Conservation (phyloP, 1,140 invertebrate species). For the Mizuhopecten yessoensis region DNA sequence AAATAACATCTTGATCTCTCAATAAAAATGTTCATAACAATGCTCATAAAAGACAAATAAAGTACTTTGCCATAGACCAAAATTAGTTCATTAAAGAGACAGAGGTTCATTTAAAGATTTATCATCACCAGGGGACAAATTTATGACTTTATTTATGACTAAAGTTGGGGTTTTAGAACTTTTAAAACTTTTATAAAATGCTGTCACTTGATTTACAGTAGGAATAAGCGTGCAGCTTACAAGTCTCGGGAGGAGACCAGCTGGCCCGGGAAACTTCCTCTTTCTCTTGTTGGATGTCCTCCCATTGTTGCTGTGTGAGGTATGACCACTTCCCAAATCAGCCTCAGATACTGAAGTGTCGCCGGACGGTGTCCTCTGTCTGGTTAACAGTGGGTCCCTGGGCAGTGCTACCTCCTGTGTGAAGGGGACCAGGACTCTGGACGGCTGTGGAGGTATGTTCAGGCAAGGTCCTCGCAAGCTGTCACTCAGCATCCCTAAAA, state of each 20-base stretch:
- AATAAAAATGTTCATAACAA: no score
- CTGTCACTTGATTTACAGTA: no score
- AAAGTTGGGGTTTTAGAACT: no score
- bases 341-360: neutral
- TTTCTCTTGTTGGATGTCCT: slow-evolving; percentile 42
- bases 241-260: slow-evolving; percentile 69
- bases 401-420: neutral
- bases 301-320: neutral
- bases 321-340: neutral
- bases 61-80: no score
- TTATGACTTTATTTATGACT: no score
- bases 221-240: slow-evolving; percentile 61
- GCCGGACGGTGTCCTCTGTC: neutral
- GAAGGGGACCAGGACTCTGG: neutral
- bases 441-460: neutral
- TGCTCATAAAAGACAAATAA: no score
- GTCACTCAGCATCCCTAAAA: neutral
- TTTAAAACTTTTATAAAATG: no score
- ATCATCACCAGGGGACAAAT: no score
- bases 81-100: no score
- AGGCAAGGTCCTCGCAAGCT: neutral
- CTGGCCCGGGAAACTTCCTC: slow-evolving; percentile 72
- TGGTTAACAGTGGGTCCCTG: neutral
- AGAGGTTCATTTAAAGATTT: no score
- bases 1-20: no score